Conservation (phyloP, 2,113 vertebrate genomes). For the Gambusia affinis region DNA sequence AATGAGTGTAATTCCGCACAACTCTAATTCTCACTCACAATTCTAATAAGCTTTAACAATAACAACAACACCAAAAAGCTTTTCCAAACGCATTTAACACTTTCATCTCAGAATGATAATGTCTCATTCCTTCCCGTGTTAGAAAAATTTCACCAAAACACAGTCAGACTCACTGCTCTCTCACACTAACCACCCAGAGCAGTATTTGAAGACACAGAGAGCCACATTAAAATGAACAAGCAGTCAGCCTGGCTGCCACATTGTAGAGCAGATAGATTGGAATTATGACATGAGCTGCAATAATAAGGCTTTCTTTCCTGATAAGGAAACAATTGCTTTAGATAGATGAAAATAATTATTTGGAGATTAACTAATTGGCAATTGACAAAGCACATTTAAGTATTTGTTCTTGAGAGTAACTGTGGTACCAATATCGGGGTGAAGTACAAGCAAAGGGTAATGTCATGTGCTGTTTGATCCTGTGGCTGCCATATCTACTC, state of each 20-base stretch:
- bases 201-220: neutral
- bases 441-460: neutral
- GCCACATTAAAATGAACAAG: neutral
- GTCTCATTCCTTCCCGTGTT: neutral
- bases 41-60: too few relatives aligned
- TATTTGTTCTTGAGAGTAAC: neutral
- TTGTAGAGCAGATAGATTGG: neutral
- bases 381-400: neutral
- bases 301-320: neutral
- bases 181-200: neutral
- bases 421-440: neutral
- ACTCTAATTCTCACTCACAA: neutral
- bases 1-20: neutral
- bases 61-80: neutral
- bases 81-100: neutral
- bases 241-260: neutral
- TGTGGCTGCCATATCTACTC: neutral
- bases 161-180: neutral
- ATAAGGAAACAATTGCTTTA: neutral
- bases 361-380: neutral
- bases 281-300: neutral
- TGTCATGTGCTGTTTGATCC: neutral
- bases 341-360: neutral
- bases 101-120: neutral
- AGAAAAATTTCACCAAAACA: neutral